Evolutionary conservation across 2,888 invertebrate species (phyloP).

Genomic region (Bombylius major): DNA sequence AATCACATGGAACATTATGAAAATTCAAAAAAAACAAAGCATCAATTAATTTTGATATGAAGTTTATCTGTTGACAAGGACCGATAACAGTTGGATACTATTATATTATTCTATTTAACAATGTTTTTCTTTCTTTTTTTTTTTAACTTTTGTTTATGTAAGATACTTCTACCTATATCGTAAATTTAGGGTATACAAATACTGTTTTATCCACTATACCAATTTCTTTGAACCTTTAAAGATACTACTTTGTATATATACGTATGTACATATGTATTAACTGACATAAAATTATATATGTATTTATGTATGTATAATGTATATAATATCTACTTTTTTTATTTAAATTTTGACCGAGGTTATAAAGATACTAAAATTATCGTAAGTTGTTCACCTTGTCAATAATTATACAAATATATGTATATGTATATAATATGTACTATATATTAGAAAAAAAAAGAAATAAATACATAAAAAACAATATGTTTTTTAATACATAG

Average conservation of each 20-base stretch:
- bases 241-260: neutral
- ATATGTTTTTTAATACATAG: too few relatives aligned
- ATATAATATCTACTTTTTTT: neutral
- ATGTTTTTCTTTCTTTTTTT: too few relatives aligned
- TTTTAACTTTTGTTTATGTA: too few relatives aligned
- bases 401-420: neutral
- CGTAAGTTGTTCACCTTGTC: neutral
- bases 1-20: conserved; percentile 1
- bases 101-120: neutral
- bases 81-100: conserved; percentile 4
- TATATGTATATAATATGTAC: too few relatives aligned
- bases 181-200: too few relatives aligned
- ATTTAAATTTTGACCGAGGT: neutral
- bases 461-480: too few relatives aligned
- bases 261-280: neutral
- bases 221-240: neutral
- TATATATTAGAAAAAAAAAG: too few relatives aligned
- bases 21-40: conserved; percentile 4
- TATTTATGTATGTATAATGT: neutral
- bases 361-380: neutral
- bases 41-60: conserved; percentile 9
- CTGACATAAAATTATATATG: neutral
- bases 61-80: conserved; percentile 9
- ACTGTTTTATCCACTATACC: too few relatives aligned
- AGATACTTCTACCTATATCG: too few relatives aligned